Base-by-base conservation (phyloP, 2,113 vertebrate genomes). In the Chaetodon trifascialis region DNA sequence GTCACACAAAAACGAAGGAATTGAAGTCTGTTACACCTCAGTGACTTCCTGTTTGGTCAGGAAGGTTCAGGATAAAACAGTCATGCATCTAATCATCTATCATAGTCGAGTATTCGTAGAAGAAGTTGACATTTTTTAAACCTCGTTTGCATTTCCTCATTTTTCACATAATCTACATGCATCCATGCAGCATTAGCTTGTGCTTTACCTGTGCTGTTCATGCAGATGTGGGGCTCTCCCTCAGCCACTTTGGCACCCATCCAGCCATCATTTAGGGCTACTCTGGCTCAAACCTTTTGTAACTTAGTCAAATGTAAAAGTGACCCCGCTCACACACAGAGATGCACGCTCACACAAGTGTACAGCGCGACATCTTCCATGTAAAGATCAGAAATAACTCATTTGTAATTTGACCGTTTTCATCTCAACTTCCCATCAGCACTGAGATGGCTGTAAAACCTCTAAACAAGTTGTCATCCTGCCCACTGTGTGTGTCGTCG, bases 401-500 rank as follows among this genome's bases (percentile, higher is more conserved):
- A 30, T 30, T 30, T 30, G 3, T 80, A 51, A 64, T 73, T 70
- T 63, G 10, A 34, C 34, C 3, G 14, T 58, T 65, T 79, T 81
- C 66, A 63, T 73, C 17, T 38, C 36, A 23, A 62, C 64, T 80
- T 84, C 59, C 65, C 16, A 5, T 73, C 40, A 65, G 47, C 56
- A 25, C 23, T 55, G 60, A 72, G 34, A 60, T 0, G 1, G 25
- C 12, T 59, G 54, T 83, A 84, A 76, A 79, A 70, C 25, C 47
- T 58, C 30, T 47, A 25, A 84, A 76, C 75, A 59, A 66, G 44
- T 63, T 58, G 62, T 67, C 63, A 11, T 76, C 58, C 79, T 85
- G 58, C 52, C 73, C 73, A 40, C 2, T 25, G 51, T 64, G 73
- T 40, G 55, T 72, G 59, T 25, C 1, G 55, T 40, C 69, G 73